These are phyloP conservation scores for Epinotia bilunana DNA, from an alignment of 2,888 invertebrate species.

Conservation along the genomic window DNA sequence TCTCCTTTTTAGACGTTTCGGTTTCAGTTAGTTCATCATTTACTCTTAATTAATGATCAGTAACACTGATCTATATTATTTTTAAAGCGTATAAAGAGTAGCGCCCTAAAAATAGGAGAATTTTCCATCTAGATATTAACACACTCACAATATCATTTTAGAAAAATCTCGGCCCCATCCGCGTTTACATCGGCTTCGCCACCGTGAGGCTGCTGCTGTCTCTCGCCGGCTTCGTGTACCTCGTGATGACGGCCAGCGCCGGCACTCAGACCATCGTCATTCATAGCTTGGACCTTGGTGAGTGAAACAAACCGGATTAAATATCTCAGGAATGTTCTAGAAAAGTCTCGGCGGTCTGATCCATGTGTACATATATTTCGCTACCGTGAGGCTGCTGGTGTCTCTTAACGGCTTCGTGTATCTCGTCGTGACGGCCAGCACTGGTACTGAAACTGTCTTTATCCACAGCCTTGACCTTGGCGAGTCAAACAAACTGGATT, in stretches of 20 bases:
- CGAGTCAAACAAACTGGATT: slow-evolving; percentile 44
- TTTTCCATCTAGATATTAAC: background rate
- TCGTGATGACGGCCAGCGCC: slow-evolving; percentile 46
- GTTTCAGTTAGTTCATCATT: too few relatives aligned
- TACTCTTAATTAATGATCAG: too few relatives aligned
- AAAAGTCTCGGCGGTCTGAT: slow-evolving; percentile 57
- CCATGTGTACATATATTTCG: slow-evolving; percentile 54
- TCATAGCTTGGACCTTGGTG: slow-evolving; percentile 56
- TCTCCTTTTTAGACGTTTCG: too few relatives aligned
- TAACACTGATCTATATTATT: too few relatives aligned
- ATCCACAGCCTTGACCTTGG: slow-evolving; percentile 54
- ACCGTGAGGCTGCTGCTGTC: slow-evolving; percentile 54
- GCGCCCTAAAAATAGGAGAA: too few relatives aligned
- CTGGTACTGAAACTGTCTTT: slow-evolving; percentile 46
- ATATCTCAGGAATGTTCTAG: slow-evolving; percentile 50
- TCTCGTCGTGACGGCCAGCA: slow-evolving; percentile 46
- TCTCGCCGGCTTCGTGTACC: slow-evolving; percentile 54
- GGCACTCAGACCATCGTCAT: slow-evolving; percentile 48
- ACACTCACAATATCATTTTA: slow-evolving; percentile 47
- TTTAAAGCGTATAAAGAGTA: too few relatives aligned
- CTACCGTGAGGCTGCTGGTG: slow-evolving; percentile 54
- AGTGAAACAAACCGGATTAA: slow-evolving; percentile 32
- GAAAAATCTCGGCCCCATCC: slow-evolving; percentile 60
- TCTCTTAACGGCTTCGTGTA: slow-evolving; percentile 53
- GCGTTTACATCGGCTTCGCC: slow-evolving; percentile 57